Evolutionary conservation across 2,888 invertebrate genomes (phyloP).

Genomic region (Patella depressa): DNA sequence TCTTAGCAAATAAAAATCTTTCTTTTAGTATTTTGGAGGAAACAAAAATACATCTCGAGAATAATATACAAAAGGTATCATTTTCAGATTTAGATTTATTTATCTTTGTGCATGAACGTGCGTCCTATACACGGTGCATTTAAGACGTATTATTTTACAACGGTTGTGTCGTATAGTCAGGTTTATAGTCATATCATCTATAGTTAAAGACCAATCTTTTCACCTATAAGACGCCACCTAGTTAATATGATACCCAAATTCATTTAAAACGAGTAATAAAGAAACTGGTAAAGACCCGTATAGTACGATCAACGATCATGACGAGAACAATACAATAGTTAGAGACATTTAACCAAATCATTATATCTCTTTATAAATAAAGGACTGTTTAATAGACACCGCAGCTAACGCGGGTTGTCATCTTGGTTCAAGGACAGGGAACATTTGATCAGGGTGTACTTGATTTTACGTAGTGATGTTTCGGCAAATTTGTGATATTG

Average conservation of each 20-base stretch:
- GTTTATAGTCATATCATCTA: neutral
- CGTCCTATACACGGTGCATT: neutral
- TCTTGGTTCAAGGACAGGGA: neutral
- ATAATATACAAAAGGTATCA: no score
- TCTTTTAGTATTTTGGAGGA: no score
- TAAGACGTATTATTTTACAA: neutral
- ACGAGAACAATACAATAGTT: neutral
- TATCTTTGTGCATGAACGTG: neutral
- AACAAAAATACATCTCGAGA: no score
- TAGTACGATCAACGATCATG: neutral
- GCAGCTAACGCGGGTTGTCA: neutral
- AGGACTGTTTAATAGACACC: neutral
- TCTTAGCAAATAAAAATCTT: no score
- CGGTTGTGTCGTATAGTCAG: neutral
- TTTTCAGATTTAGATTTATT: no score
- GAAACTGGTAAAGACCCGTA: neutral
- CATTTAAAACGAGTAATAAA: neutral
- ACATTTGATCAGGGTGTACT: neutral
- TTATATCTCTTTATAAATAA: neutral
- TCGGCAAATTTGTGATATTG: neutral
- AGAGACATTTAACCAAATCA: neutral
- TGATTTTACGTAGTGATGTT: neutral
- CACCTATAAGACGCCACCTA: neutral
- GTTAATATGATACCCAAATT: constrained; percentile 1
- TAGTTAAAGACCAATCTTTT: neutral